Conservation (phyloP, 2,113 vertebrate genomes). For the Heterotis niloticus region DNA sequence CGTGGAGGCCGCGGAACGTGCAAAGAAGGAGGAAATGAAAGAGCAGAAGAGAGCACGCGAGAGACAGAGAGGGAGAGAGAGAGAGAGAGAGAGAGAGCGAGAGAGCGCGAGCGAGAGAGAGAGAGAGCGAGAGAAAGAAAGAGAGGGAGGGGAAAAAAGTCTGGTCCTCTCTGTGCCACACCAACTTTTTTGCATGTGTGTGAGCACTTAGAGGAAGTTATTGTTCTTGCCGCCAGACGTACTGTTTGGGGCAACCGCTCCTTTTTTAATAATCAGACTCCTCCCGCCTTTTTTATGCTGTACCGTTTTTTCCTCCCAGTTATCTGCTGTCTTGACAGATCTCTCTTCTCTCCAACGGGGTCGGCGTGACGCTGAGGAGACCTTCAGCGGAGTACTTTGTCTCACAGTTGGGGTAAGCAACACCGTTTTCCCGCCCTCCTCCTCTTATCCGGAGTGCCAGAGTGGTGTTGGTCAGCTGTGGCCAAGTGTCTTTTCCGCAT, state of each 20-base stretch:
- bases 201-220: slow-evolving; percentile 45
- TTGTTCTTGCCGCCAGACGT: slow-evolving; percentile 34
- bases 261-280: neutral
- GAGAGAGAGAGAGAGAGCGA: slow-evolving; percentile 13
- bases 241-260: neutral
- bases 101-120: slow-evolving; percentile 15
- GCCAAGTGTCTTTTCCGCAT: neutral
- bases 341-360: slow-evolving; percentile 43
- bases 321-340: slow-evolving; percentile 60
- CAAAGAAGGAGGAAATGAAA: slow-evolving; percentile 30
- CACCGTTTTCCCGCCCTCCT: slow-evolving; percentile 21
- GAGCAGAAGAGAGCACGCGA: slow-evolving; percentile 21
- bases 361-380: slow-evolving; percentile 31
- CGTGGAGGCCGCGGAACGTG: slow-evolving; percentile 44
- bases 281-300: neutral
- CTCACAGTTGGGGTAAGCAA: slow-evolving; percentile 62
- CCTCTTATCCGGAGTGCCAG: neutral
- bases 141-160: slow-evolving; percentile 4
- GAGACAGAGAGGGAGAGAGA: slow-evolving; percentile 21
- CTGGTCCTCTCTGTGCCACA: slow-evolving; percentile 35
- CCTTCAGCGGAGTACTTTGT: slow-evolving; percentile 52
- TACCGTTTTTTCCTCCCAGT: slow-evolving; percentile 17
- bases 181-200: slow-evolving; percentile 35
- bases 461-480: neutral
- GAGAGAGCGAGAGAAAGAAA: slow-evolving; percentile 10